Percentiles rank a stretch among this genome's conserved stretches.
phyloP scores from a whole-genome alignment of 2,888 invertebrate genomes.

The Axea sp. region DNA sequence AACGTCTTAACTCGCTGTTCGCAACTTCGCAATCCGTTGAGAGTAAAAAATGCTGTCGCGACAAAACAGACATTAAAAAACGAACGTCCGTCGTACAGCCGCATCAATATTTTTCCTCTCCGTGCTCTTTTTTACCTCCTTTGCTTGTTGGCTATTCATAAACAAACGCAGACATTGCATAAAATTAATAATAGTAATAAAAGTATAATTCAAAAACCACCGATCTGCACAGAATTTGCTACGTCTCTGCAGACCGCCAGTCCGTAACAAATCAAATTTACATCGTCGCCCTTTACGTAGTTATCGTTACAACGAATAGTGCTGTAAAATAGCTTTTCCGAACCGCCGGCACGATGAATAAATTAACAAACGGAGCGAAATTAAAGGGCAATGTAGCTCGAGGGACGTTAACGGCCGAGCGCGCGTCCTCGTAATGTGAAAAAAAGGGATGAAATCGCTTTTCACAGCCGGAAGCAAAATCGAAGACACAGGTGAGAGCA shows the following conservation, averaged over 20 bases:
- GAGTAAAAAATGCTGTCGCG: conserved; percentile 29
- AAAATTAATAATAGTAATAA: conserved; percentile 55
- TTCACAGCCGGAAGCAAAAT: conserved; percentile 59
- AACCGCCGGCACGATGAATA: conserved; percentile 63
- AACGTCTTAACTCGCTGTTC: conserved; percentile 19
- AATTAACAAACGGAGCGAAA: conserved; percentile 63
- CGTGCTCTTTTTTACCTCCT: neutral
- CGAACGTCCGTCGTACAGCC: conserved; percentile 4
- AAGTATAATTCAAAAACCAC: conserved; percentile 53
- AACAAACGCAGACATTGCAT: conserved; percentile 45
- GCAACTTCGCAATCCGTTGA: conserved; percentile 3
- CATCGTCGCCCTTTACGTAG: conserved; percentile 59
- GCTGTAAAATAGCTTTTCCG: conserved; percentile 62
- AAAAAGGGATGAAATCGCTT: conserved; percentile 59
- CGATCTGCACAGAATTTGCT: conserved; percentile 57
- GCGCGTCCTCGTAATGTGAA: conserved; percentile 56
- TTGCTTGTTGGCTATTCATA: conserved; percentile 25
- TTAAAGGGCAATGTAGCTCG: conserved; percentile 62
- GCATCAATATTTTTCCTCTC: conserved; percentile 29
- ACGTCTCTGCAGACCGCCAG: conserved; percentile 53
- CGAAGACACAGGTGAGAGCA: conserved; percentile 57
- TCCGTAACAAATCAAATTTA: conserved; percentile 63
- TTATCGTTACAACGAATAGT: conserved; percentile 61
- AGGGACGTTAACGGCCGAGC: conserved; percentile 61
- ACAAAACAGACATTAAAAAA: conserved; percentile 43